Evolutionary conservation across 2,113 vertebrate genomes (phyloP).

Genomic region (Ploceus nigricollis): DNA sequence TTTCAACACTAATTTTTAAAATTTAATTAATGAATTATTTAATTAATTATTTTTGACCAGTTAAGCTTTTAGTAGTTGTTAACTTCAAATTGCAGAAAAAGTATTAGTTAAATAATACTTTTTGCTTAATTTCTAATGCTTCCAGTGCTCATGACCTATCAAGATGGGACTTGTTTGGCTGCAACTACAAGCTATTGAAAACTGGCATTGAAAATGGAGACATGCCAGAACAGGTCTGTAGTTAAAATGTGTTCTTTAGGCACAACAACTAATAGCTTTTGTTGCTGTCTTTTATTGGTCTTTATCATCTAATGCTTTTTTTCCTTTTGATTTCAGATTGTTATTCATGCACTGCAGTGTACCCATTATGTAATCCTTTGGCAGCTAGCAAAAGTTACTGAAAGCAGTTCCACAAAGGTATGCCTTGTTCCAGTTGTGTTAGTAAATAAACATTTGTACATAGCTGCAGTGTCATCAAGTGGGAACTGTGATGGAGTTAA

Average conservation of each 20-base stretch:
- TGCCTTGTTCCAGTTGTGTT: neutral
- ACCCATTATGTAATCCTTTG: slow-evolving; percentile 98
- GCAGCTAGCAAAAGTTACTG: slow-evolving; percentile 93
- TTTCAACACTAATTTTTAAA: neutral
- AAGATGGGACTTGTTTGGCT: slow-evolving; percentile 97
- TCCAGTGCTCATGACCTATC: slow-evolving; percentile 95
- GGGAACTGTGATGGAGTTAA: neutral
- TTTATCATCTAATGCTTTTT: neutral
- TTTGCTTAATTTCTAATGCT: slow-evolving; percentile 7
- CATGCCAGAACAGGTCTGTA: slow-evolving; percentile 95
- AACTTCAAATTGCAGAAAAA: neutral
- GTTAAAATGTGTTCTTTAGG: neutral
- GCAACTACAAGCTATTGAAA: slow-evolving; percentile 96
- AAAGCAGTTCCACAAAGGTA: slow-evolving; percentile 94
- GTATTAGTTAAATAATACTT: neutral
- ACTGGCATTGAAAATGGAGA: slow-evolving; percentile 98
- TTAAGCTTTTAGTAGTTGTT: neutral
- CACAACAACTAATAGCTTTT: neutral
- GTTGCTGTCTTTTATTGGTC: neutral
- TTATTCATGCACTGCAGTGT: slow-evolving; percentile 97
- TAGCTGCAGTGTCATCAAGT: neutral
- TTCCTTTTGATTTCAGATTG: slow-evolving; percentile 82
- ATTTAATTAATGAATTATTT: neutral
- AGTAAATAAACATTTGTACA: neutral
- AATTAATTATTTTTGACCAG: neutral